These are phyloP conservation scores for Myotis planiceps DNA, from an alignment of 2,797 vertebrate genomes.

Conservation along the genomic window DNA sequence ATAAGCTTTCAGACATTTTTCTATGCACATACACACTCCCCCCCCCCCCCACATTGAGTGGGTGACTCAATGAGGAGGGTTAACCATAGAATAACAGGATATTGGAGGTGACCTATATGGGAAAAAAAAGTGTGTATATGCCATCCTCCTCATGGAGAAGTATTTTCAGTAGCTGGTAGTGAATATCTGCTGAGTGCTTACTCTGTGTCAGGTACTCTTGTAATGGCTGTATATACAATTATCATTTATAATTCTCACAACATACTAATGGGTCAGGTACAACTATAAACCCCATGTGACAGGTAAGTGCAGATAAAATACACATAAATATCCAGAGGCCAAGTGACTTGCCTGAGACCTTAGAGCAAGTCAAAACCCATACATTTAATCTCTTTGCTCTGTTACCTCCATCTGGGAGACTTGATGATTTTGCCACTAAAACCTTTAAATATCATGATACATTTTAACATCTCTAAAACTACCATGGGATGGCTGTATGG, in stretches of 20 bases:
- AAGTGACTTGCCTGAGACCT: not conserved
- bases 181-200: not conserved
- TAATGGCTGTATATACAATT: not conserved
- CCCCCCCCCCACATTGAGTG: too few species aligned
- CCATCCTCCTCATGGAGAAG: not conserved
- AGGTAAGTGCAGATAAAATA: not conserved
- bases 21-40: not conserved
- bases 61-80: too few species aligned
- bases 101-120: too few species aligned
- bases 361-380: not conserved
- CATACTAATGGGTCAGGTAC: not conserved
- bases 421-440: not conserved
- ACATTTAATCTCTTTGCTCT: not conserved
- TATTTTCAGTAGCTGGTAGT: not conserved
- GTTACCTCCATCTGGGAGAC: not conserved
- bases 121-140: too few species aligned
- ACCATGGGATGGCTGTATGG: not conserved
- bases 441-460: not conserved
- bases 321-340: not conserved
- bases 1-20: conserved; percentile 22
- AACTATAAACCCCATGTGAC: not conserved
- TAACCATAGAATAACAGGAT: too few species aligned
- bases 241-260: not conserved
- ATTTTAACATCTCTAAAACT: not conserved
- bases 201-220: not conserved